Evolutionary conservation across 2,888 invertebrate species (phyloP), one percentile per base, ranked within the genome.

Genomic region (Protophormia terraenovae): DNA sequence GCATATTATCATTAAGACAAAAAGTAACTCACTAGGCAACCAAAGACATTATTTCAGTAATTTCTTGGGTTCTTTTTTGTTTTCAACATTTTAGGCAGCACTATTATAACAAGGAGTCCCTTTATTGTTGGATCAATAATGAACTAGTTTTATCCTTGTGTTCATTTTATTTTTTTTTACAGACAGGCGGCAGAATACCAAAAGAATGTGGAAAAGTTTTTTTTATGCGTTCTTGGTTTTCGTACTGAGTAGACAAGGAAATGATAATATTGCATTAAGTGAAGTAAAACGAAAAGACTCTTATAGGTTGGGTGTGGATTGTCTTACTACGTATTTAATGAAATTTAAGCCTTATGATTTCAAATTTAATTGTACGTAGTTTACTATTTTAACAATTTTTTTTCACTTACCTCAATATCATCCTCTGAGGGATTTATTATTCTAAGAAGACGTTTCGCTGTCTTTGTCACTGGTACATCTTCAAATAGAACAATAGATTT

Each of bases 401-500:
- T 38, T 22, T 7, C 38, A 8, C 88, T 90, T 91, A 94, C 94
- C 91, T 93, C 90, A 86, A 93, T 91, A 84, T 92, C 91, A 22
- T 90, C 89, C 32, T 91, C 89, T 19, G 93, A 92, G 12, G 95
- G 95, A 91, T 96, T 96, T 69, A 93, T 91, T 14, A 96, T 92
- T 87, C 94, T 93, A 80, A 96, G 91, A 67, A 92, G 91, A 86
- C 94, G 93, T 76, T 93, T 93, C 76, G 94, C 94, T 12, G 93
- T 92, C 55, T 94, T 93, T 16, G 95, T 94, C 77, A 95, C 92
- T 6, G 93, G 92, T 77, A 96, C 94, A 93, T 95, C 94, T 86
- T 95, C 95, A 89, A 96, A 96, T n/a, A 94, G 93, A 19, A 96
- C 94, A 92, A 95, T 95, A 3, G 96, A 94, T 87, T 94, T 94